Evolutionary conservation across 2,888 invertebrate genomes (phyloP).

Genomic region (Drosophila maculinotata): DNA sequence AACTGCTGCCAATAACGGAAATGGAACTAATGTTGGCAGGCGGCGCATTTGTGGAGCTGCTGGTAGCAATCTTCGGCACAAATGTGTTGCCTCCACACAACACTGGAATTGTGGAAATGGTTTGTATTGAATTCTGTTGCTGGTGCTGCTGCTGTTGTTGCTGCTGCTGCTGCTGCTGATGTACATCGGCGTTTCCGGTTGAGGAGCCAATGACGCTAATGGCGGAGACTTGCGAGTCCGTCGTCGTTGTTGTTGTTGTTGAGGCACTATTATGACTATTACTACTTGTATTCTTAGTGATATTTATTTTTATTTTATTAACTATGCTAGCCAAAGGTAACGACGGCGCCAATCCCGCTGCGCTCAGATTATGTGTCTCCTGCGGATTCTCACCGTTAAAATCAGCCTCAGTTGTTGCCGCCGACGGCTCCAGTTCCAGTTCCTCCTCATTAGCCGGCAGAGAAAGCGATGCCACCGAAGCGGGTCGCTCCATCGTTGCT

Average conservation of each 20-base stretch:
- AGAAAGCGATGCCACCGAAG: slow-evolving; percentile 82
- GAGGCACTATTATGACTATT: slow-evolving; percentile 81
- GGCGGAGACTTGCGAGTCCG: slow-evolving; percentile 65
- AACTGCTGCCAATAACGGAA: slow-evolving; percentile 83
- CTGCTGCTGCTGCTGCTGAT: slow-evolving; percentile 36
- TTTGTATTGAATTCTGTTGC: slow-evolving; percentile 73
- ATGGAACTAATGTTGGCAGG: slow-evolving; percentile 79
- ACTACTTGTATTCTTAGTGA: slow-evolving; percentile 88
- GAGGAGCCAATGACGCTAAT: slow-evolving; percentile 71
- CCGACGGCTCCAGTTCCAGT: slow-evolving; percentile 42
- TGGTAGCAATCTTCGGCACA: slow-evolving; percentile 66
- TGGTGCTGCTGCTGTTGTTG: slow-evolving; percentile 45
- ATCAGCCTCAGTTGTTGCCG: slow-evolving; percentile 44
- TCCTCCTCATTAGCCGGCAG: slow-evolving; percentile 54
- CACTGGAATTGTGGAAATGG: slow-evolving; percentile 84
- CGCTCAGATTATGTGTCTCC: slow-evolving; percentile 85
- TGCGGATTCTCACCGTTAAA: slow-evolving; percentile 88
- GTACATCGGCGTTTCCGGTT: slow-evolving; percentile 43
- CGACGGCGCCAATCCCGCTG: slow-evolving; percentile 83
- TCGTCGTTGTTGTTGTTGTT: slow-evolving; percentile 47
- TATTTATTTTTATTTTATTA: slow-evolving; percentile 92
- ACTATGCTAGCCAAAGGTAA: slow-evolving; percentile 84
- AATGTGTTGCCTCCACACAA: slow-evolving; percentile 82
- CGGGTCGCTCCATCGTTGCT: slow-evolving; percentile 84
- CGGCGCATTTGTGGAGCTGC: slow-evolving; percentile 48